Evolutionary conservation across 2,888 invertebrate genomes (phyloP).

Genomic region (Lepidochrysops patricia): DNA sequence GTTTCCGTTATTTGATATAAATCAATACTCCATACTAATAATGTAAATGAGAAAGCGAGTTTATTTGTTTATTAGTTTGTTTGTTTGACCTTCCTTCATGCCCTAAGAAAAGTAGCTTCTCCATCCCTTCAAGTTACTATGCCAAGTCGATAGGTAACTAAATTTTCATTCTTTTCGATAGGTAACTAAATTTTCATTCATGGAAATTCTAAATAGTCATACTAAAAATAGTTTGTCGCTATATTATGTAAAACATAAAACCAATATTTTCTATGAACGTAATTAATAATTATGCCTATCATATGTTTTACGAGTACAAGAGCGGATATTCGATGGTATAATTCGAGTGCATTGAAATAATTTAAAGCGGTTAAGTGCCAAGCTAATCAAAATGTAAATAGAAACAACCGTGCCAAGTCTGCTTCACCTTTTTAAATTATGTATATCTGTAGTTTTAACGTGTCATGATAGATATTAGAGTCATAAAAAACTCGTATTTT

Average conservation of each 20-base stretch:
- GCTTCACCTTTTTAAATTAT: conserved; percentile 11
- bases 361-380: background rate
- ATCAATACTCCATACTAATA: too few relatives aligned
- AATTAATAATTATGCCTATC: background rate
- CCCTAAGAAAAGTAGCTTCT: too few relatives aligned
- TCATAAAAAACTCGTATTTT: background rate
- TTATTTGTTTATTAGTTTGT: too few relatives aligned
- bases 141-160: too few relatives aligned
- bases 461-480: conserved; percentile 13
- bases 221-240: background rate
- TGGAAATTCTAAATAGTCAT: background rate
- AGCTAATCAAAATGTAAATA: conserved; percentile 10
- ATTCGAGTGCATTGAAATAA: background rate
- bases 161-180: too few relatives aligned
- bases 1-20: too few relatives aligned
- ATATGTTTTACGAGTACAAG: background rate
- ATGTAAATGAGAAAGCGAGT: too few relatives aligned
- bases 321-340: background rate
- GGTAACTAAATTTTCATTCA: too few relatives aligned
- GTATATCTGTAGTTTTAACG: background rate
- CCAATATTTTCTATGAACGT: background rate
- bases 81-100: too few relatives aligned
- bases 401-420: conserved; percentile 1
- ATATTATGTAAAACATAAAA: background rate
- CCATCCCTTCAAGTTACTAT: too few relatives aligned